These are phyloP conservation scores for Sarcoramphus papa DNA, from an alignment of 2,797 vertebrate species.

Conservation along the genomic window DNA sequence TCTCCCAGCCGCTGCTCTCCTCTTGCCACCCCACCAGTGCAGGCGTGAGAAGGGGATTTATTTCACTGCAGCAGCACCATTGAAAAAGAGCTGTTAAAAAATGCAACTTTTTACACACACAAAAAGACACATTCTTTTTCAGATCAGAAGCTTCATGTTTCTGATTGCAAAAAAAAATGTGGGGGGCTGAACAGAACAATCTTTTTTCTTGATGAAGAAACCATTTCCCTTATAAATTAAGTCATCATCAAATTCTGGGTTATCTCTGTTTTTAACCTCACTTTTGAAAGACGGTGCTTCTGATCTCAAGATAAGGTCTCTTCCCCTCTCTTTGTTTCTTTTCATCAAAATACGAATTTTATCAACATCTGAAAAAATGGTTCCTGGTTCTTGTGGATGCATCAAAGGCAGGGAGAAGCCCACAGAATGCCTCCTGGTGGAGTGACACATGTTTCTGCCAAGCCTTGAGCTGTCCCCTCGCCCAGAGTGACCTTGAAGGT, in stretches of 20 bases:
- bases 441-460: neutral
- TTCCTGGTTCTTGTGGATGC: neutral
- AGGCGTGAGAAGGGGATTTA: neutral
- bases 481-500: neutral
- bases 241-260: neutral
- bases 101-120: neutral
- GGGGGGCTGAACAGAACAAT: neutral
- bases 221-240: neutral
- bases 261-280: neutral
- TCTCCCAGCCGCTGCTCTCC: neutral
- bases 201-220: neutral
- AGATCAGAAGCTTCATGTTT: neutral
- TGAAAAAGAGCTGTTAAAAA: neutral
- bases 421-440: neutral
- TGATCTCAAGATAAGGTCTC: neutral
- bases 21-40: neutral
- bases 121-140: neutral
- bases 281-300: neutral
- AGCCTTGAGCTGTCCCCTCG: neutral
- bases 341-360: neutral
- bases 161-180: neutral
- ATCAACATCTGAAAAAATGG: neutral
- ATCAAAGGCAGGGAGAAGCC: neutral
- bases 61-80: neutral
- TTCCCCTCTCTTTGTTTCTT: neutral